These are phyloP conservation scores for Maniola jurtina DNA, from an alignment of 1,140 invertebrate genomes.

Conservation along the genomic window DNA sequence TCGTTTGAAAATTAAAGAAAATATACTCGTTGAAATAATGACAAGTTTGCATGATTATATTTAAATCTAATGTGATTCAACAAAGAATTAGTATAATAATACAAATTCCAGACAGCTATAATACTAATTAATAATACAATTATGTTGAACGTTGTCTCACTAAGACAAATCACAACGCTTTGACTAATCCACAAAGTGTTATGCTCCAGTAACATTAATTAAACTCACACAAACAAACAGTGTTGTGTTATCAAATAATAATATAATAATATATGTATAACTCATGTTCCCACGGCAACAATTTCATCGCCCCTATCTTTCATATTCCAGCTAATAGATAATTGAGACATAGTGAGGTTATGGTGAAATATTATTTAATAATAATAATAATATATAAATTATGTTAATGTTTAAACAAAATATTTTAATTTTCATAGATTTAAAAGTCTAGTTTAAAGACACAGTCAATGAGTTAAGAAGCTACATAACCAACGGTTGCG, in stretches of 20 bases:
- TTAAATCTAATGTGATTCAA: background rate
- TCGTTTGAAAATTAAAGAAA: too few species aligned
- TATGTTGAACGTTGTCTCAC: background rate
- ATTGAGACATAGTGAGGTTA: background rate
- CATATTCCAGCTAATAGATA: slow-evolving; percentile 10
- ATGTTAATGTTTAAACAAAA: too few species aligned
- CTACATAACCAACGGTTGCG: too few species aligned
- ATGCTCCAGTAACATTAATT: slow-evolving; percentile 14
- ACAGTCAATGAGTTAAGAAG: too few species aligned
- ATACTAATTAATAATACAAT: slow-evolving; percentile 2
- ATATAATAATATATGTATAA: slow-evolving; percentile 2
- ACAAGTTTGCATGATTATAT: too few species aligned
- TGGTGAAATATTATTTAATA: background rate
- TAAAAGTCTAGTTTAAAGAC: too few species aligned
- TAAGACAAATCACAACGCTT: slow-evolving; percentile 4
- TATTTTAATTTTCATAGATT: too few species aligned
- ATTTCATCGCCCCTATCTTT: slow-evolving; percentile 16
- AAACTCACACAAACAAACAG: slow-evolving; percentile 19
- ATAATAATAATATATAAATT: too few species aligned
- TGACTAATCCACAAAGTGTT: slow-evolving; percentile 6
- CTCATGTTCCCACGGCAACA: slow-evolving; percentile 6
- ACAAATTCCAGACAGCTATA: background rate
- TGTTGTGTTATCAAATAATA: slow-evolving; percentile 10
- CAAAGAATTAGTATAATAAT: background rate
- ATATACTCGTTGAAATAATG: too few species aligned